Evolutionary conservation across 2,797 vertebrate genomes (phyloP).

Genomic region (Lagodon rhomboides): DNA sequence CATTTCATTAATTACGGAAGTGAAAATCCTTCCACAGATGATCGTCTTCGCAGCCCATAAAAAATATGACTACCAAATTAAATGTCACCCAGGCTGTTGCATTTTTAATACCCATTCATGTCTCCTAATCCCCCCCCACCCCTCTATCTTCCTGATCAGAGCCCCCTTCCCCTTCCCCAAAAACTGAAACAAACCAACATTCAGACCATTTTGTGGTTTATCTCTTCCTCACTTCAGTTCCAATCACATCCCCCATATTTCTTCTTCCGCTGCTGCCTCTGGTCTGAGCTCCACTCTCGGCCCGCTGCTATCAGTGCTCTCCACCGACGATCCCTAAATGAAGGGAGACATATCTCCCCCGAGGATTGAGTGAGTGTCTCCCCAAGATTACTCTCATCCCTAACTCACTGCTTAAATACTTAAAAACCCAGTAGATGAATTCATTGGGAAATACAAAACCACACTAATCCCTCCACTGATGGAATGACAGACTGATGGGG

Average conservation of each 20-base stretch:
- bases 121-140: constrained; percentile 41
- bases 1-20: constrained; percentile 51
- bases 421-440: constrained; percentile 71
- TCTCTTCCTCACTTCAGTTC: constrained; percentile 37
- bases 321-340: constrained; percentile 59
- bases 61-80: constrained; percentile 65
- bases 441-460: constrained; percentile 71
- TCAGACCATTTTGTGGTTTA: constrained; percentile 44
- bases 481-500: constrained; percentile 53
- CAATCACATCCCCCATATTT: constrained; percentile 53
- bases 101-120: constrained; percentile 73
- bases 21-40: constrained; percentile 46
- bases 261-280: constrained; percentile 38
- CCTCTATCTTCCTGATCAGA: constrained; percentile 51
- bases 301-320: constrained; percentile 59
- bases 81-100: constrained; percentile 68
- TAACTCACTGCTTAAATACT: constrained; percentile 73
- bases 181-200: constrained; percentile 51
- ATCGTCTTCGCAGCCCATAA: constrained; percentile 4
- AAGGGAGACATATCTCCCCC: constrained; percentile 52
- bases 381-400: constrained; percentile 80
- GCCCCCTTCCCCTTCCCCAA: neutral
- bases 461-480: constrained; percentile 72
- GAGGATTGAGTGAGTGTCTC: constrained; percentile 68
- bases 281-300: constrained; percentile 36